Base-by-base conservation (phyloP, 2,797 vertebrate species). In the Falco cherrug region DNA sequence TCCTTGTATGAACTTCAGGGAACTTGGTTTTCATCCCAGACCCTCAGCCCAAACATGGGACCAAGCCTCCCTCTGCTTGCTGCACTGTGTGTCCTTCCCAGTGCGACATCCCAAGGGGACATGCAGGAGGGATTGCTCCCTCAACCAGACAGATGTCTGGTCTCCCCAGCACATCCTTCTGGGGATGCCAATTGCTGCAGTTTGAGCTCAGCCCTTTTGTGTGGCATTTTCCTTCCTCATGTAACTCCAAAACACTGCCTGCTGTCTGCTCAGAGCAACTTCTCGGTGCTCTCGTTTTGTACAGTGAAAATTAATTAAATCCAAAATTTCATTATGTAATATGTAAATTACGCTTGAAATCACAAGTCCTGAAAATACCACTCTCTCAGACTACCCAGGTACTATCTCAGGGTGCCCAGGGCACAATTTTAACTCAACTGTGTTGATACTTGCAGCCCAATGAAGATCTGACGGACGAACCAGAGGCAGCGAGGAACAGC, bases 101-200 rank as follows among this genome's bases (percentile, higher is more conserved):
- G 25, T 1, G 5, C 2, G 22, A 48, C 33, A 65, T 18, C 41
- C 25, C 0, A 0, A 5, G 29, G 37, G 7, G 5, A 48, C 17
- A 1, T 1, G 0, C 20, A 19, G 63, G 29, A 45, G 35, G 28
- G 35, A 37, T 70, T 67, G 48, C 16, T 39, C 18, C 67, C 28
- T 63, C 41, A 22, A 43, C 8, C 39, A 35, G 10, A 14, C 13
- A 37, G 4, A 35, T 0, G 5, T 6, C 33, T 3, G 0, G 16
- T 24, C 33, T 84, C 37, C 39, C 25, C 6, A 4, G 3, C 16
- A 50, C 35, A 1, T 41, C 28, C 9, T n/a, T 69, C 25, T 0
- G 2, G 31, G 19, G 18, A 22, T 21, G 21, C 56, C 3, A 1
- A 14, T 3, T 0, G 6, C 54, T 0, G 4, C 18, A n/a, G 31